phyloP scores from a whole-genome alignment of 2,888 invertebrate genomes.

The Bimastos eiseni region DNA sequence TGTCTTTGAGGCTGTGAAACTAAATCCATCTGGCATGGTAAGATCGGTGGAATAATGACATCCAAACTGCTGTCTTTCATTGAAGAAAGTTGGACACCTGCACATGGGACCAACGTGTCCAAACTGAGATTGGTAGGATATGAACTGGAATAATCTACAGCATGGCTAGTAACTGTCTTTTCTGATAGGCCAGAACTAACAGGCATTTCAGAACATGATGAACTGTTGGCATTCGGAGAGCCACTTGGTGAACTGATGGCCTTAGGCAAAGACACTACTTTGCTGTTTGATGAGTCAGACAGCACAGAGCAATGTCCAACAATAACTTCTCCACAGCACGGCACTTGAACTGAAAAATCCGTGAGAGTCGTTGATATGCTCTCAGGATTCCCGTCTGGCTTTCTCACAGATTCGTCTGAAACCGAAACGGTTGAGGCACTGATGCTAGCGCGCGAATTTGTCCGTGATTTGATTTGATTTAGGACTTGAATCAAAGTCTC shows the following conservation, averaged over 20 bases:
- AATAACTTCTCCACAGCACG: neutral
- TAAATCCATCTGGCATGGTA: neutral
- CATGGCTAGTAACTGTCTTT: neutral
- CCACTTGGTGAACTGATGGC: neutral
- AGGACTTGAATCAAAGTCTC: neutral
- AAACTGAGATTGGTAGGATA: neutral
- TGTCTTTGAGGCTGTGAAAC: neutral
- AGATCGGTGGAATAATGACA: neutral
- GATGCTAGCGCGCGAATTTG: neutral
- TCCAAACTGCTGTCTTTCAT: neutral
- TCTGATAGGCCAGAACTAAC: neutral
- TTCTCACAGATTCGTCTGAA: neutral
- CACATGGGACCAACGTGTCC: neutral
- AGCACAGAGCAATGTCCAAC: neutral
- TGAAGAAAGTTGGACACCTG: neutral
- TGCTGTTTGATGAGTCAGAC: neutral
- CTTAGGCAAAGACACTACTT: neutral
- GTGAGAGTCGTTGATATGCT: neutral
- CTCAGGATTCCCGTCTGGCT: neutral
- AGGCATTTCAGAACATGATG: neutral
- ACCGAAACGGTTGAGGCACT: neutral
- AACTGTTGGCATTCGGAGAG: neutral
- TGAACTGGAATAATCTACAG: conserved; percentile 13
- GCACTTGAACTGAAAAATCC: neutral
- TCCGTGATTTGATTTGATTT: conserved; percentile 16